Conservation (phyloP, 1,140 invertebrate species). For the Zaprionus lachaisei region DNA sequence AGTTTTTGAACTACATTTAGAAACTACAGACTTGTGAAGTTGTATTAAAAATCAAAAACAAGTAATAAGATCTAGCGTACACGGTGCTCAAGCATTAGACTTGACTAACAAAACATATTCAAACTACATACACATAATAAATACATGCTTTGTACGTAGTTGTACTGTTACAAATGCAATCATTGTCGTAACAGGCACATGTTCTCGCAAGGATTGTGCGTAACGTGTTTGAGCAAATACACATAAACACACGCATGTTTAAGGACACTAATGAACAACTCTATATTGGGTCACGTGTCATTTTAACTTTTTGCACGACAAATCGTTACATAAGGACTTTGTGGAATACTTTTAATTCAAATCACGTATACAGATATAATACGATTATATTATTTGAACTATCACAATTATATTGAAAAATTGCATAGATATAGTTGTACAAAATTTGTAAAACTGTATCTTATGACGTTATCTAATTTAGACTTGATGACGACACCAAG, state of each 20-base stretch:
- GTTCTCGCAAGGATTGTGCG: slow-evolving; percentile 42
- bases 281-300: slow-evolving; percentile 27
- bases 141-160: not conserved
- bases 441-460: not conserved
- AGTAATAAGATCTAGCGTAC: not conserved
- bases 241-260: not conserved
- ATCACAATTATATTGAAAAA: too few relatives aligned
- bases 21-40: not conserved
- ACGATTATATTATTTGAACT: too few relatives aligned
- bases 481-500: slow-evolving; percentile 21
- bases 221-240: slow-evolving; percentile 30
- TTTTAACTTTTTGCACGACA: slow-evolving; percentile 1
- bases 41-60: not conserved
- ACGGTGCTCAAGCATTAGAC: not conserved
- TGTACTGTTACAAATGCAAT: not conserved
- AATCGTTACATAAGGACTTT: not conserved
- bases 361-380: not conserved
- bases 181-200: slow-evolving; percentile 64
- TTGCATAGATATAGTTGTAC: not conserved
- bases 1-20: not conserved
- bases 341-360: not conserved
- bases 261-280: slow-evolving; percentile 10
- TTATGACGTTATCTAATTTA: not conserved
- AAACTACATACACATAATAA: not conserved
- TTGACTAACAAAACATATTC: not conserved